Conservation (phyloP, 1,140 invertebrate genomes). For the Probaryconus sp. region DNA sequence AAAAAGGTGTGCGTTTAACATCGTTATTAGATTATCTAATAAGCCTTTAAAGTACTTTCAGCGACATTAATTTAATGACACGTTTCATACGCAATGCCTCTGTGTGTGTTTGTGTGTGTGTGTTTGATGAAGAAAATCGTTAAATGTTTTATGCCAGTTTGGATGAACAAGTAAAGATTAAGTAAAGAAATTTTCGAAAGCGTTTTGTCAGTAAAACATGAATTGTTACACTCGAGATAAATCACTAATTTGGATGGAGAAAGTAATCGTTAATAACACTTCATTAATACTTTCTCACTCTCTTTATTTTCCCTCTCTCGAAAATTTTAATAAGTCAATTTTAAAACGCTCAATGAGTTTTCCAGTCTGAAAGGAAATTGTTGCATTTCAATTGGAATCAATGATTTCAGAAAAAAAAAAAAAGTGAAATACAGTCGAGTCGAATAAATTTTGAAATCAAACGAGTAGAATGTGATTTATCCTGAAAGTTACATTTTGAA, state of each 20-base stretch:
- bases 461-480: too few species aligned
- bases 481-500: too few species aligned
- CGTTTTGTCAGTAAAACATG: slow-evolving; percentile 23
- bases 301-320: slow-evolving; percentile 15
- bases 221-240: slow-evolving; percentile 31
- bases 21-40: slow-evolving; percentile 13
- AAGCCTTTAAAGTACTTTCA: background rate
- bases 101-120: background rate
- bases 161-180: background rate
- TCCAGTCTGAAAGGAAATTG: slow-evolving; percentile 19
- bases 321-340: slow-evolving; percentile 26
- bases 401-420: slow-evolving; percentile 18
- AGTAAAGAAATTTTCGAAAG: too few species aligned
- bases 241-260: slow-evolving; percentile 32
- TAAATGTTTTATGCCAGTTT: background rate
- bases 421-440: too few species aligned
- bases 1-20: too few species aligned
- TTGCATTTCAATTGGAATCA: too few species aligned
- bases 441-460: too few species aligned
- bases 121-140: slow-evolving; percentile 16
- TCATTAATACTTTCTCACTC: slow-evolving; percentile 16
- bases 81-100: background rate
- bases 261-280: slow-evolving; percentile 32
- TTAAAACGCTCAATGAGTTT: slow-evolving; percentile 34
- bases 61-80: slow-evolving; percentile 5